Evolutionary conservation across 2,113 vertebrate genomes (phyloP), one percentile per base, ranked within the genome.

Genomic region (Strix uralensis): DNA sequence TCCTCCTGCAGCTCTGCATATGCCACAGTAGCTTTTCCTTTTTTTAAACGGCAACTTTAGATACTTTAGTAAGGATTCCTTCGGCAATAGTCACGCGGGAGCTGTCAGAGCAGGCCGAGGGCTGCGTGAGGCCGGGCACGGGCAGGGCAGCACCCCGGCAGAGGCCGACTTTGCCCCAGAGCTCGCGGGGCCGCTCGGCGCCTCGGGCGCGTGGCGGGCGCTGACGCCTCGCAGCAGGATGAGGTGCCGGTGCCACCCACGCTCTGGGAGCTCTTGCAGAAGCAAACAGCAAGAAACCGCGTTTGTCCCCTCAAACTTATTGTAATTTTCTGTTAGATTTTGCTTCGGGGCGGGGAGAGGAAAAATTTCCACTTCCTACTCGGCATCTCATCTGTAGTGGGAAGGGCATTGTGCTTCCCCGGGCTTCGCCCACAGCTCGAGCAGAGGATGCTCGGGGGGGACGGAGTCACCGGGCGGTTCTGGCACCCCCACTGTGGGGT

Each of bases 321-420:
- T 27, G 46, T 17, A 0, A 4, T 49, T 52, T 38, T 36, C 36
- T 40, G 49, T 25, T 27, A 0, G 5, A 1, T 65, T 49, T 32
- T 8, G 10, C 63, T 86, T 7, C 9, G 3, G 21, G 65, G 2
- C 7, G 13, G 18, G 15, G 17, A 42, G 16, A 32, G 30, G 59
- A 3, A 26, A 16, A 82, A 54, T 15, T 61, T 42, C 77, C 29
- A 1, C 32, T 40, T 62, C 34, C 23, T 5, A 1, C 70, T 69
- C 18, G 1, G 65, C 1, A 0, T 25, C 40, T 40, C 26, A 0
- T 32, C 36, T 5, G 22, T 8, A 14, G 8, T 0, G 3, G 90
- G 74, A 52, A 5, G 17, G 44, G 40, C 4, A 1, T 0, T 1
- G 34, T 4, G n/a, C 7, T 16, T 11, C 42, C 46, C 61, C 0